Conservation (phyloP, 2,797 vertebrate genomes). For the Oreochromis grahami region DNA sequence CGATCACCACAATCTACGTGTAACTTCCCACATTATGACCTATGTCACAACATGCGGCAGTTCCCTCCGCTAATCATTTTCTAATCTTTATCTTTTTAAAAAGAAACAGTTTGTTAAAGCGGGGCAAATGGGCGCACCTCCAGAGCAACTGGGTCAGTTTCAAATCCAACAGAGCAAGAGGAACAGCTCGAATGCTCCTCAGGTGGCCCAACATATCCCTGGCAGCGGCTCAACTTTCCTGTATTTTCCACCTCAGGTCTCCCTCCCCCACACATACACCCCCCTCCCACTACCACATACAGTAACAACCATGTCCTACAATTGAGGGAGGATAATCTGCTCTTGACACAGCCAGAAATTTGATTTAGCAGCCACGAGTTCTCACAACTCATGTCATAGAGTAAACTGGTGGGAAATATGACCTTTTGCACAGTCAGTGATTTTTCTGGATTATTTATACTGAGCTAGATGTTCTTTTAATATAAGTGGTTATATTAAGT, state of each 20-base stretch:
- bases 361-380: background rate
- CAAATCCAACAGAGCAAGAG: constrained; percentile 41
- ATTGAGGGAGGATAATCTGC: background rate
- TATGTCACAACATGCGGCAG: background rate
- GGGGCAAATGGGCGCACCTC: constrained; percentile 24
- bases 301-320: constrained; percentile 27
- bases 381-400: background rate
- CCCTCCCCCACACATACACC: constrained; percentile 27
- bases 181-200: constrained; percentile 67
- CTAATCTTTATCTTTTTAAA: background rate
- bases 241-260: constrained; percentile 27
- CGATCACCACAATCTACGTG: background rate
- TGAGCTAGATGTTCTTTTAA: background rate
- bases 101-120: constrained; percentile 24
- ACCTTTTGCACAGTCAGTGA: background rate
- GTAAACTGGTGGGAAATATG: background rate
- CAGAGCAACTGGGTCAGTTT: constrained; percentile 41
- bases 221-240: constrained; percentile 61
- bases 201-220: constrained; percentile 64
- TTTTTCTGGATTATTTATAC: background rate
- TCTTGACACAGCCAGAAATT: background rate
- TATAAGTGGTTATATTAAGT: background rate
- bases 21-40: background rate
- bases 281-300: constrained; percentile 2
- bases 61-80: background rate